These are phyloP conservation scores for Xenotilapia leptura DNA, from an alignment of 2,113 vertebrate species.

Conservation along the genomic window DNA sequence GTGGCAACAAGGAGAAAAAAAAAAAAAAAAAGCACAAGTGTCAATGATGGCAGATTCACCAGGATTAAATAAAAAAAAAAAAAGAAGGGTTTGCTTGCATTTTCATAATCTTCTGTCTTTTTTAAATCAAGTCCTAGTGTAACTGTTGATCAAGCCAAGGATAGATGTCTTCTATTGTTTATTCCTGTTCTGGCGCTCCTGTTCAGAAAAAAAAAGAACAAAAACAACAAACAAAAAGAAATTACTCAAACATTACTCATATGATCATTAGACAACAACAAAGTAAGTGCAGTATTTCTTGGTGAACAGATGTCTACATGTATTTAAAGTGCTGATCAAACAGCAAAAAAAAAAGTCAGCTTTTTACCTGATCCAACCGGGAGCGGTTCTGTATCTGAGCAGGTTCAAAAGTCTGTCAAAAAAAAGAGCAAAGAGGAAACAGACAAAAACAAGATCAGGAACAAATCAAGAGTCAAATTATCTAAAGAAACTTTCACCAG, in stretches of 20 bases:
- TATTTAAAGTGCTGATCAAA: not conserved
- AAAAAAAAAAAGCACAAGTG: too few species aligned
- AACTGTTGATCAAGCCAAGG: slow-evolving; percentile 74
- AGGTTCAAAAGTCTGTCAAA: slow-evolving; percentile 66
- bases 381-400: slow-evolving; percentile 62
- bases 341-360: not conserved
- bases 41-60: slow-evolving; percentile 74
- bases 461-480: not conserved
- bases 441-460: not conserved
- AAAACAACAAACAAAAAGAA: slow-evolving; percentile 6
- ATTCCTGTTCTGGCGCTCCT: slow-evolving; percentile 92
- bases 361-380: slow-evolving; percentile 64
- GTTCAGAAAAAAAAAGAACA: slow-evolving; percentile 26
- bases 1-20: not conserved
- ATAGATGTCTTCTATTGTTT: slow-evolving; percentile 82
- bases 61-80: slow-evolving; percentile 63
- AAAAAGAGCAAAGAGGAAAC: not conserved
- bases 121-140: slow-evolving; percentile 73
- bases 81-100: slow-evolving; percentile 62
- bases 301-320: not conserved
- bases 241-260: not conserved
- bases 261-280: not conserved
- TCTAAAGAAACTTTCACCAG: not conserved
- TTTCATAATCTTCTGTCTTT: slow-evolving; percentile 66
- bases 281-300: not conserved